These are phyloP conservation scores for Cynaeus angustus DNA, from an alignment of 2,888 invertebrate genomes.

Conservation along the genomic window DNA sequence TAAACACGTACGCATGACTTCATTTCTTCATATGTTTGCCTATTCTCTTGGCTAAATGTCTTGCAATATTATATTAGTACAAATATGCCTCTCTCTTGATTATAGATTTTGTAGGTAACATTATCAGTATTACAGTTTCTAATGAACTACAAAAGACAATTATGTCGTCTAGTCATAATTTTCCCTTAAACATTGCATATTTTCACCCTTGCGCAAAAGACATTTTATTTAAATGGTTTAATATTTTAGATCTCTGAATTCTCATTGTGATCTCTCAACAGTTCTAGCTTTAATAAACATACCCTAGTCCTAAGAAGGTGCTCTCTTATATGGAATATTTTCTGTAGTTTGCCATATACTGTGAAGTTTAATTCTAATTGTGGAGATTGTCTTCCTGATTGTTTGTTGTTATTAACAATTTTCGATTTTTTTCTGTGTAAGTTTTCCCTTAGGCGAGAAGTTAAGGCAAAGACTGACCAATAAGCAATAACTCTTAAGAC, in stretches of 20 bases:
- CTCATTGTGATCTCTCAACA: slow-evolving; percentile 46
- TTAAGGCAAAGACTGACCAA: slow-evolving; percentile 34
- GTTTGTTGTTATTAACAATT: slow-evolving; percentile 37
- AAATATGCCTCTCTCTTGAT: no score
- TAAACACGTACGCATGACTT: no score
- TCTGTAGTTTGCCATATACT: slow-evolving; percentile 2
- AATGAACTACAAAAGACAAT: background rate
- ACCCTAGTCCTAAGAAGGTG: slow-evolving; percentile 43
- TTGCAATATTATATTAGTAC: no score
- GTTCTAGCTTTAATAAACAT: slow-evolving; percentile 34
- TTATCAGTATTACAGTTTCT: background rate
- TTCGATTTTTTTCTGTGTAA: slow-evolving; percentile 10
- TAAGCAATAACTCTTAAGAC: slow-evolving; percentile 32
- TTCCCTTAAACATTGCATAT: slow-evolving; percentile 16
- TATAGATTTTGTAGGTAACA: no score
- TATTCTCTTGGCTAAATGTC: no score
- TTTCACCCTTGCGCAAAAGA: slow-evolving; percentile 18
- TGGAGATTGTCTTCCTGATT: slow-evolving; percentile 31
- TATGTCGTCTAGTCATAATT: background rate
- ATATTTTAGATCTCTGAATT: slow-evolving; percentile 44
- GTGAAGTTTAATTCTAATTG: slow-evolving; percentile 22
- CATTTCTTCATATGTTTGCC: no score
- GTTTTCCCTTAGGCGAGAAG: slow-evolving; percentile 23
- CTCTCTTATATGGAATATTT: slow-evolving; percentile 41
- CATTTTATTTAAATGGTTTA: background rate